Conservation (phyloP, 2,797 vertebrate genomes). For the Perodicticus potto region DNA sequence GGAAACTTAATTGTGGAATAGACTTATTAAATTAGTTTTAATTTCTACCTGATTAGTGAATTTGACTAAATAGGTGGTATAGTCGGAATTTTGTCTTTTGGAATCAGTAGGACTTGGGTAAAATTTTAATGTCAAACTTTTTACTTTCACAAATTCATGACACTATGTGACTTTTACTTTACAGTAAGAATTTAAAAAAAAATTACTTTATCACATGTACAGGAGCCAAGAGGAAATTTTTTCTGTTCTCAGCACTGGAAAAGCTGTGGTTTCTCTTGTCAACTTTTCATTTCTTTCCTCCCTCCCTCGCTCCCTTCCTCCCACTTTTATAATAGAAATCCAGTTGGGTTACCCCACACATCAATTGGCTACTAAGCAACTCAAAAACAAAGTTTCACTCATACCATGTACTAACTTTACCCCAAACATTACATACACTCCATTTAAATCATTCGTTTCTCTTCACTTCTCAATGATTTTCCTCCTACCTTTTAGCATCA, state of each 20-base stretch:
- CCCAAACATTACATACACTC: not conserved
- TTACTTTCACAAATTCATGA: not conserved
- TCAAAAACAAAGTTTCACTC: not conserved
- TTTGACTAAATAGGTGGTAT: not conserved
- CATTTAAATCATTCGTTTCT: not conserved
- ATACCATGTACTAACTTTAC: not conserved
- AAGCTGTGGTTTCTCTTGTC: not conserved
- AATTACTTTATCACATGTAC: not conserved
- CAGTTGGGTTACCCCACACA: not conserved
- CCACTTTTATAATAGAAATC: not conserved
- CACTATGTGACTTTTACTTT: not conserved
- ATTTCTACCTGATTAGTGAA: not conserved
- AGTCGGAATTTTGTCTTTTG: not conserved
- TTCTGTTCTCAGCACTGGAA: not conserved
- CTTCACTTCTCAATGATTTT: not conserved
- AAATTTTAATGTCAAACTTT: not conserved
- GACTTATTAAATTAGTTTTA: not conserved
- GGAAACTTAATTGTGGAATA: not conserved
- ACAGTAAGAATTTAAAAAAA: not conserved
- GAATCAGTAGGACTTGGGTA: not conserved
- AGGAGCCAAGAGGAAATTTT: not conserved
- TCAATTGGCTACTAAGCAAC: not conserved
- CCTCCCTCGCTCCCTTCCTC: too few species aligned
- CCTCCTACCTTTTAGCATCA: not conserved
- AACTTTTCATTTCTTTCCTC: not conserved